Evolutionary conservation across 1,140 invertebrate genomes (phyloP).

Genomic region (Lethocerus indicus): DNA sequence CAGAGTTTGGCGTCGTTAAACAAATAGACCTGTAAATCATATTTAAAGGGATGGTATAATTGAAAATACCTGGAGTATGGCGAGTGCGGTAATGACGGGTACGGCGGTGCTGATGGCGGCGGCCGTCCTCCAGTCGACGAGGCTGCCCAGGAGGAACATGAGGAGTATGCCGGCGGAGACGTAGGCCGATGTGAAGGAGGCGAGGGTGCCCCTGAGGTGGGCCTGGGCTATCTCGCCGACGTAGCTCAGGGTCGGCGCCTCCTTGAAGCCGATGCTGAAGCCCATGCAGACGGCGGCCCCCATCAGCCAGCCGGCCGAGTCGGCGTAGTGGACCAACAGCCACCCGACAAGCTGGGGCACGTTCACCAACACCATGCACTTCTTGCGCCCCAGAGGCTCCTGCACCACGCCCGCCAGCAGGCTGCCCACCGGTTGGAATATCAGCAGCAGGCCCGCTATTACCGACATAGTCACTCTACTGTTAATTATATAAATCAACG

Average conservation of each 20-base stretch:
- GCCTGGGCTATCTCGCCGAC: conserved; percentile 33
- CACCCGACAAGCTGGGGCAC: conserved; percentile 19
- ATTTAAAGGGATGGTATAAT: too few species aligned
- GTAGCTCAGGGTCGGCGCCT: conserved; percentile 32
- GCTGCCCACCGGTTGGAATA: conserved; percentile 20
- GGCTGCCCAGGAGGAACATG: conserved; percentile 17
- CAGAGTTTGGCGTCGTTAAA: too few species aligned
- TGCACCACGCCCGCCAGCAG: conserved; percentile 18
- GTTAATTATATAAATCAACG: too few species aligned
- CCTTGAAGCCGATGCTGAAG: conserved; percentile 28
- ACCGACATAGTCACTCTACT: too few species aligned
- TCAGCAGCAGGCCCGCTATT: conserved; percentile 21
- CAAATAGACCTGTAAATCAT: too few species aligned
- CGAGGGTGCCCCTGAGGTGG: conserved; percentile 16
- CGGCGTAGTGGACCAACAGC: conserved; percentile 17
- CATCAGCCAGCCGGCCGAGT: conserved; percentile 13
- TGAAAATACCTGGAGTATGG: conserved; percentile 16
- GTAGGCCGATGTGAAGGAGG: conserved; percentile 15
- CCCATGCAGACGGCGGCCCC: conserved; percentile 17
- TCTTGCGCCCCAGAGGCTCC: conserved; percentile 19
- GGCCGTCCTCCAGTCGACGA: conserved; percentile 16
- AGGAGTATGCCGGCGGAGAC: conserved; percentile 17
- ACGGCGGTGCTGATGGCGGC: conserved; percentile 16
- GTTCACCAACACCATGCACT: conserved; percentile 20
- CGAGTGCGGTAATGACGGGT: conserved; percentile 16